Conservation (phyloP, 2,113 vertebrate species). For the Triplophysa siluroides region DNA sequence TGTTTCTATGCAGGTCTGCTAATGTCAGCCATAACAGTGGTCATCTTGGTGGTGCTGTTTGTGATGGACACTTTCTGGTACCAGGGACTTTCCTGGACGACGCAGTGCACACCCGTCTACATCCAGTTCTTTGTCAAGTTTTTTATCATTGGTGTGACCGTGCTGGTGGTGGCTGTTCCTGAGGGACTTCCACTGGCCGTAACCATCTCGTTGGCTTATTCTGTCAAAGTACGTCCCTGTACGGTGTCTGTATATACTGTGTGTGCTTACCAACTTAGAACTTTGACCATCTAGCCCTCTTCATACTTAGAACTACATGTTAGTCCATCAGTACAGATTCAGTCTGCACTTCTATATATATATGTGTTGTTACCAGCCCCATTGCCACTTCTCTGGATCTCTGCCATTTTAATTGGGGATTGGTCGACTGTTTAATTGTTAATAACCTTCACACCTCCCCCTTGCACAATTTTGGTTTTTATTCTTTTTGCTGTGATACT, state of each 20-base stretch:
- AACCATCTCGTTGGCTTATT: slow-evolving; percentile 97
- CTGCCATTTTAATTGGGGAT: slow-evolving; percentile 1
- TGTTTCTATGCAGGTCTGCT: slow-evolving; percentile 80
- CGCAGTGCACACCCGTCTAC: slow-evolving; percentile 94
- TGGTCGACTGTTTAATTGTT: slow-evolving; percentile 23
- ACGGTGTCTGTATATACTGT: neutral
- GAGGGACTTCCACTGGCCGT: slow-evolving; percentile 98
- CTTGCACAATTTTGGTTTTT: neutral
- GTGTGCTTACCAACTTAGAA: slow-evolving; percentile 14
- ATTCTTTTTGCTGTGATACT: neutral
- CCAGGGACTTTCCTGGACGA: slow-evolving; percentile 87
- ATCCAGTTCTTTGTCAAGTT: slow-evolving; percentile 99
- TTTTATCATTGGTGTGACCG: slow-evolving; percentile 98
- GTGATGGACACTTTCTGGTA: slow-evolving; percentile 95
- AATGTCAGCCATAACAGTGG: slow-evolving; percentile 98
- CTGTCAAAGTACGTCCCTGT: slow-evolving; percentile 87
- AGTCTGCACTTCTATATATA: too few species aligned
- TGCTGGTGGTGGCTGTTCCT: slow-evolving; percentile 95
- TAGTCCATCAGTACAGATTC: too few species aligned
- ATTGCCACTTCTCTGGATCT: slow-evolving; percentile 13
- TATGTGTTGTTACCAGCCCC: neutral
- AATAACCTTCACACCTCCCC: neutral
- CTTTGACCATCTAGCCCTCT: neutral
- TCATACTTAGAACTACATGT: neutral
- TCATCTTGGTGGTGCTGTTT: slow-evolving; percentile 95